phyloP scores from a whole-genome alignment of 1,140 invertebrate species.

The Hyles euphorbiae region DNA sequence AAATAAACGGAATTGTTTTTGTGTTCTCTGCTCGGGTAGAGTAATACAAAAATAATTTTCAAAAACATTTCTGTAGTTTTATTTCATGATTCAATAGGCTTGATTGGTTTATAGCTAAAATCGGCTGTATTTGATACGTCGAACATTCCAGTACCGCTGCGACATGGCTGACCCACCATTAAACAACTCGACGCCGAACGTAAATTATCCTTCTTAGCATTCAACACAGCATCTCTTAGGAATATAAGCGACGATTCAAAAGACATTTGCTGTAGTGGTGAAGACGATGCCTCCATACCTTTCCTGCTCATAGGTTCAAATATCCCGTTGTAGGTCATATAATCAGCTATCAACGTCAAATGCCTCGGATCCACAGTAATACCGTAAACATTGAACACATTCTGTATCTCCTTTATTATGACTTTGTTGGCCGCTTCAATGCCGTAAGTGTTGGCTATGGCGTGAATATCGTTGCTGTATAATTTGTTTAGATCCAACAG shows the following conservation, averaged over 20 bases:
- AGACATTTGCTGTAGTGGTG: constrained; percentile 98
- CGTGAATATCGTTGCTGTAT: constrained; percentile 97
- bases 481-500: constrained; percentile 90
- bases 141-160: constrained; percentile 91
- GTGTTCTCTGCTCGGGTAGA: constrained; percentile 24
- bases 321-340: constrained; percentile 96
- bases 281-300: constrained; percentile 91
- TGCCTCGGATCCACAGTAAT: constrained; percentile 96
- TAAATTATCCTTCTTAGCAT: constrained; percentile 83
- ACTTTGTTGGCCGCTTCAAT: constrained; percentile 96
- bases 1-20: constrained; percentile 26
- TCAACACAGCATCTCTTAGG: constrained; percentile 87
- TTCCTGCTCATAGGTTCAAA: constrained; percentile 93
- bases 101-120: too few relatives aligned
- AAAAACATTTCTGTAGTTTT: constrained; percentile 23
- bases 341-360: constrained; percentile 95
- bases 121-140: constrained; percentile 40
- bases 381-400: constrained; percentile 97
- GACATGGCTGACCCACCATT: constrained; percentile 89
- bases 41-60: constrained; percentile 37
- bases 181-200: constrained; percentile 92
- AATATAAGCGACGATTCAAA: constrained; percentile 96
- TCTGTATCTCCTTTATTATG: constrained; percentile 92
- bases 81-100: constrained; percentile 11
- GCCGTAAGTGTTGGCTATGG: constrained; percentile 92